phyloP scores from a whole-genome alignment of 2,113 vertebrate genomes.

The Vireo altiloquus region DNA sequence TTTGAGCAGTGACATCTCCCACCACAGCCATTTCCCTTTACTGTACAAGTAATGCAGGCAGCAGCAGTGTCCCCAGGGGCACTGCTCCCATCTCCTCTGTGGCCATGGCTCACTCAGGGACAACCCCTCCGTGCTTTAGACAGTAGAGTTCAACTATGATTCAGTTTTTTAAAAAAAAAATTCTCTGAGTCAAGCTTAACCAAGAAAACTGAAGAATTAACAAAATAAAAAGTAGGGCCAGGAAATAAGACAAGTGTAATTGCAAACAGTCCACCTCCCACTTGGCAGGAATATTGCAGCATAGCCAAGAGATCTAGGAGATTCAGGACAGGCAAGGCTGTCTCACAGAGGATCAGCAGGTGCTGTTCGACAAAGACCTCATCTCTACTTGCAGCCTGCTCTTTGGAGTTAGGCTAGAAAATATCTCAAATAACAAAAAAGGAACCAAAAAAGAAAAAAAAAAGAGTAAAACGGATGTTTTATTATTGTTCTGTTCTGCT shows the following conservation, averaged over 20 bases:
- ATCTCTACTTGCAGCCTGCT: neutral
- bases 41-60: too few species aligned
- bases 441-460: too few species aligned
- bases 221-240: neutral
- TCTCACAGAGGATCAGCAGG: neutral
- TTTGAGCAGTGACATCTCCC: neutral
- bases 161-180: neutral
- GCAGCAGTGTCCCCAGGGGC: neutral
- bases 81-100: neutral
- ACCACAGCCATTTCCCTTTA: rapidly evolving
- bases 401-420: neutral
- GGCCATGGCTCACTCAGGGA: too few species aligned
- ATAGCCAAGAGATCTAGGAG: neutral
- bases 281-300: neutral
- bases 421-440: neutral
- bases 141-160: neutral
- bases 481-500: slow-evolving; percentile 2
- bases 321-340: neutral
- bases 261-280: neutral
- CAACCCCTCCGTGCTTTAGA: neutral
- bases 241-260: neutral
- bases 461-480: neutral
- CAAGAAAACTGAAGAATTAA: neutral
- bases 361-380: neutral
- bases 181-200: neutral